Evolutionary conservation across 2,888 invertebrate species (phyloP).

Genomic region (Phymatocera aterrima): DNA sequence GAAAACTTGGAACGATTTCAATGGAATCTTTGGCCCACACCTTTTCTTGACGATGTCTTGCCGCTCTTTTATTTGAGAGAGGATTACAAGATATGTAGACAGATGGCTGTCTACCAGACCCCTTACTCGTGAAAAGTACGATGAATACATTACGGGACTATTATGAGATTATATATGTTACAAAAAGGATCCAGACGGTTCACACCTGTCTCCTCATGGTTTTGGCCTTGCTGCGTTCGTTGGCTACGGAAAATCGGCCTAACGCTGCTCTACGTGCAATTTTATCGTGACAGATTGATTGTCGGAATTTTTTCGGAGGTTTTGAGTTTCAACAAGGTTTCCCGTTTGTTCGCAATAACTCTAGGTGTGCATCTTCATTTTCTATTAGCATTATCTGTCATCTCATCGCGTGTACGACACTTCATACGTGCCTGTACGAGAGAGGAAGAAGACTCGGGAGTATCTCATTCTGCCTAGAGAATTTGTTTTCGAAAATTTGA

Average conservation of each 20-base stretch:
- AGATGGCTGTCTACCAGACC: neutral
- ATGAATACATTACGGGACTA: neutral
- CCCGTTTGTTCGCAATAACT: too few species aligned
- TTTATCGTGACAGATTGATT: neutral
- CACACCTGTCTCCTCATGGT: neutral
- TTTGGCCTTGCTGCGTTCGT: neutral
- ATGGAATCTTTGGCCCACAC: neutral
- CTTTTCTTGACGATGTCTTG: neutral
- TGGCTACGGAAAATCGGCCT: neutral
- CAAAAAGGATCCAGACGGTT: neutral
- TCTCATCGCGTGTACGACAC: too few species aligned
- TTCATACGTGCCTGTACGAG: too few species aligned
- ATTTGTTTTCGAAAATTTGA: too few species aligned
- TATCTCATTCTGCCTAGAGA: too few species aligned
- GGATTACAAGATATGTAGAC: neutral
- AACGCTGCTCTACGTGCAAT: neutral
- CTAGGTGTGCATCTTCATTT: too few species aligned
- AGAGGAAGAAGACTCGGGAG: too few species aligned
- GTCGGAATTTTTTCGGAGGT: neutral
- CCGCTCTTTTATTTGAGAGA: neutral
- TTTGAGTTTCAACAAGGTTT: neutral
- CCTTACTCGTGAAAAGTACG: neutral
- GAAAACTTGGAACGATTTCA: neutral
- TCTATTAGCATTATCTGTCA: too few species aligned
- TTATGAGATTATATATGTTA: conserved; percentile 1